Evolutionary conservation across 2,113 vertebrate genomes (phyloP), one percentile per base, ranked within the genome.

Genomic region (Panthera leo): DNA sequence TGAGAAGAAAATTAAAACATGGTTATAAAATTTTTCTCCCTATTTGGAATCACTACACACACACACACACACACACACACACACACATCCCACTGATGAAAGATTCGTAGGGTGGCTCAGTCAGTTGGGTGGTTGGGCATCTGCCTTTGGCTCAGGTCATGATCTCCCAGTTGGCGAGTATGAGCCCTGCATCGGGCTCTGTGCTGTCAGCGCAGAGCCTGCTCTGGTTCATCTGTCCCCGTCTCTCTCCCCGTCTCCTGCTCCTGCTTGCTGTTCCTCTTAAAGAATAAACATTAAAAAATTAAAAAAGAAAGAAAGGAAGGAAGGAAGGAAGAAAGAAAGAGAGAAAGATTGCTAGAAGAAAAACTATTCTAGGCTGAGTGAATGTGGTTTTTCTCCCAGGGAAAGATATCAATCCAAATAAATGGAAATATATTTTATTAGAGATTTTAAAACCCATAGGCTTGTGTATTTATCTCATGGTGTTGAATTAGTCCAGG

Each of bases 1-100:
- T 94, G 63, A 88, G 85, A 94, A 84, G 94, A 91, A 87, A 85
- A 42, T 79, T 88, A 48, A 63, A 90, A 53, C 27, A 45, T 10
- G 23, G 8, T 86, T 75, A 68, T 89, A 75, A 55, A 34, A 23
- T 21, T 75, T 67, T 70, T 79, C 61, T 76, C 58, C 34, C 39
- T 11, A 39, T 88, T 85, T 89, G 75, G 48, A 68, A 83, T 84
- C 42, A 16, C 15, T 18, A 18, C 21, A n/a, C 7, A 25, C 53
- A 48, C 2, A 48, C 16, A 14, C 23, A 14, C 3, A 7, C 21
- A 31, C 45, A 29, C 25, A 55, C n/a, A 11, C 21, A 11, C 3
- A 73, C 23, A 68, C 76, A 48, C 14, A 48, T 8, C 3, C 75
- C 51, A 61, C 63, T 53, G 27, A 71, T 53, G 65, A 93, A 86